phyloP scores from a whole-genome alignment of 1,140 invertebrate species.

The Lepidurus arcticus region DNA sequence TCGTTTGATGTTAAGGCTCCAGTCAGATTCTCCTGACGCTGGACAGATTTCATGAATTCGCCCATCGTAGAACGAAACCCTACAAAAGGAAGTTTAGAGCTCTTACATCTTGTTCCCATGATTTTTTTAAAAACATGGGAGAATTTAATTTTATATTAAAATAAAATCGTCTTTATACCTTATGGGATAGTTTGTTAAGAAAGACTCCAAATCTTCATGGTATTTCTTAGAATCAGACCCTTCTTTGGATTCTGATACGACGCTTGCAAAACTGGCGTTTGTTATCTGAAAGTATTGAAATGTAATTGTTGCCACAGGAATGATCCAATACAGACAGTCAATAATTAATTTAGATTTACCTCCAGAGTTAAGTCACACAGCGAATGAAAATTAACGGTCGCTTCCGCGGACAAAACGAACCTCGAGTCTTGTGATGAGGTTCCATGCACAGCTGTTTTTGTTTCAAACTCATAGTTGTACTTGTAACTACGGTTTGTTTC shows the following conservation, averaged over 20 bases:
- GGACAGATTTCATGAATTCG: conserved; percentile 71
- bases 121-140: too few species aligned
- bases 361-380: not conserved
- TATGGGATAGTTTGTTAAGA: not conserved
- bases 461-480: conserved; percentile 2
- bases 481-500: not conserved
- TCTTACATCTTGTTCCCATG: too few species aligned
- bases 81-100: not conserved
- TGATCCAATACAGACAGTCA: not conserved
- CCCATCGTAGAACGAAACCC: conserved; percentile 68
- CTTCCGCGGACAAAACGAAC: conserved; percentile 40
- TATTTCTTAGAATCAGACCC: not conserved
- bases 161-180: not conserved
- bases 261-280: not conserved
- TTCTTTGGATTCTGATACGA: not conserved
- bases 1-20: conserved; percentile 81
- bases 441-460: not conserved
- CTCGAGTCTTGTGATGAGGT: not conserved
- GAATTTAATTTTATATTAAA: too few species aligned
- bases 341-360: not conserved
- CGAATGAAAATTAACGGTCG: not conserved
- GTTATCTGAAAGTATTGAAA: not conserved
- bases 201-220: not conserved
- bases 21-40: conserved; percentile 58
- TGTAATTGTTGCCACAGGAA: too few species aligned